These are phyloP conservation scores for Cerastoderma edule DNA, from an alignment of 2,888 invertebrate genomes.

Conservation along the genomic window DNA sequence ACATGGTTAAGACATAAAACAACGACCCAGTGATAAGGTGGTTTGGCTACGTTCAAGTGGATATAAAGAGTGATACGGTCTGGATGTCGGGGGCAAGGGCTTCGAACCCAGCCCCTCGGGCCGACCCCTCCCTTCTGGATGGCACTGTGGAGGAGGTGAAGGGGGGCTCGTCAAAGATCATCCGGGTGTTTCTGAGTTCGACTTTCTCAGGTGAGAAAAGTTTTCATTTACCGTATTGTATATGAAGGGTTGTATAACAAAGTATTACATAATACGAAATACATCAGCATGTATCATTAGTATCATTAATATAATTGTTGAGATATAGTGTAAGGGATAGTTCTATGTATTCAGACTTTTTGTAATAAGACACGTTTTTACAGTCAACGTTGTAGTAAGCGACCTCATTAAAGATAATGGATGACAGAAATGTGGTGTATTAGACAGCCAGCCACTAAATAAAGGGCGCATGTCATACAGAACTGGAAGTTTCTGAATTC, in stretches of 20 bases:
- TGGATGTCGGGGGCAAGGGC: not conserved
- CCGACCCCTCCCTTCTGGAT: slow-evolving; percentile 36
- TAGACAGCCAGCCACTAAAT: no score
- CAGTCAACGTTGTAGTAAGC: not conserved
- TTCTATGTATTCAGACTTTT: not conserved
- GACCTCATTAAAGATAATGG: no score
- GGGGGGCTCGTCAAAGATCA: slow-evolving; percentile 43
- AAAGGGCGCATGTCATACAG: no score
- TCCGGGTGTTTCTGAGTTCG: slow-evolving; percentile 58
- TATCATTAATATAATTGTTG: not conserved
- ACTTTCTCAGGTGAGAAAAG: slow-evolving; percentile 58
- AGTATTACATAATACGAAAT: not conserved
- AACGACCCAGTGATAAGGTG: not conserved
- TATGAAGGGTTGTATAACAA: not conserved
- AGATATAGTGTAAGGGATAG: not conserved
- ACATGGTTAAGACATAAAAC: not conserved
- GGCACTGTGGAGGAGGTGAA: slow-evolving; percentile 47
- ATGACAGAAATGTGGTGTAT: no score
- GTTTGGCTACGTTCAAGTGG: not conserved
- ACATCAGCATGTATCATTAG: not conserved
- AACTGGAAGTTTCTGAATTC: no score
- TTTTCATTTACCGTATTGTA: not conserved
- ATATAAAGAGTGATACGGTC: no score
- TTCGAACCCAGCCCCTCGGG: slow-evolving; percentile 2
- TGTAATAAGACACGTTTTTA: not conserved